Evolutionary conservation across 2,113 vertebrate species (phyloP), one percentile per base, ranked within the genome.

Genomic region (Xenopus laevis): DNA sequence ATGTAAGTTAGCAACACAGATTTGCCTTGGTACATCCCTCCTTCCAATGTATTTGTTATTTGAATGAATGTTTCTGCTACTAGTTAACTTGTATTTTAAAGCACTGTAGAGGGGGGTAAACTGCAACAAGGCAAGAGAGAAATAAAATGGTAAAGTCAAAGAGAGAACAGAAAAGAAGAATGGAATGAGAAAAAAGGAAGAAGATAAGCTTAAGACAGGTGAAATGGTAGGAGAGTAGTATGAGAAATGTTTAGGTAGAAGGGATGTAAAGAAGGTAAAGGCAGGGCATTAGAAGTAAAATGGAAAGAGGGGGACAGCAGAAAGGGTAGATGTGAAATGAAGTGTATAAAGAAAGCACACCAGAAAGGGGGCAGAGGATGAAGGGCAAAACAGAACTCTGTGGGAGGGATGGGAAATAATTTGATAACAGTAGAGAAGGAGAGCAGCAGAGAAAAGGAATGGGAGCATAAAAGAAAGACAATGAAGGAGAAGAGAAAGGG

Each of bases 331-430:
- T 27, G 23, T 2, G 23, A 27, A 27, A 27, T 27, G 23, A 27
- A 27, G 2, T 27, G 23, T 4, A 27, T 27, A 27, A 27, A 27
- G 23, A 27, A 27, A 27, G 23, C 23, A 27, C 23, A 27, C 2
- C 23, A 27, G 23, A 27, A 27, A 27, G 23, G 23, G 23, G 23
- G 23, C 1, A 27, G 40, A 13, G 18, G 13, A 6, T 15, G 5
- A 27, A 44, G 13, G 13, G 3, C 3, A 30, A 44, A 7, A 1
- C 12, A 0, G 61, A 4, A 13, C 0, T 0, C 18, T 23, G 7
- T 13, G 20, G 57, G 15, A 13, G 11, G 18, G 53, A 27, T 11
- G 18, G 50, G n/a, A 40, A 16, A 53, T 45, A 30, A 23, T 3
- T 18, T n/a, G 30, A 30, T 10, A 21, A 55, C 15, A 21, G 15